Conservation (phyloP, 2,888 invertebrate genomes). For the Cyclophora albipunctata region DNA sequence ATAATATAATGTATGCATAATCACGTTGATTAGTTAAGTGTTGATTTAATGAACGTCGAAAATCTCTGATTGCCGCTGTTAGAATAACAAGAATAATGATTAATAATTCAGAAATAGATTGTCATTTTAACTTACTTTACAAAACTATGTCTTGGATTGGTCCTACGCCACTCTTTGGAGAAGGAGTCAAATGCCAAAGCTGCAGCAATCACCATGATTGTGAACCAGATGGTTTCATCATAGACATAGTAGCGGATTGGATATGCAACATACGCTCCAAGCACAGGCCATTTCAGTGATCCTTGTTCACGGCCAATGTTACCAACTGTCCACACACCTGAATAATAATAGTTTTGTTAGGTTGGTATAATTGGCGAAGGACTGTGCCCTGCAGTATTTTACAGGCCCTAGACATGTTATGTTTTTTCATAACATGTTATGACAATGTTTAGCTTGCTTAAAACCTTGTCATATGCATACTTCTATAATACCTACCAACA, state of each 20-base stretch:
- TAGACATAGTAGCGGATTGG: slow-evolving; percentile 82
- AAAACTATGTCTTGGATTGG: slow-evolving; percentile 62
- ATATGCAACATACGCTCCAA: slow-evolving; percentile 80
- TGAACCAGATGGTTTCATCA: slow-evolving; percentile 83
- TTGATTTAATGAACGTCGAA: no score
- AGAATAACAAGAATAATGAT: no score
- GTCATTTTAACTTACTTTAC: slow-evolving; percentile 36
- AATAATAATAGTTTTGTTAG: slow-evolving; percentile 12
- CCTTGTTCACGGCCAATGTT: slow-evolving; percentile 92
- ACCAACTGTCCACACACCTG: slow-evolving; percentile 93
- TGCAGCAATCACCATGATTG: slow-evolving; percentile 78
- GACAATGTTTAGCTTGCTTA: no score
- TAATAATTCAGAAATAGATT: no score
- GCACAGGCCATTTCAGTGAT: slow-evolving; percentile 79
- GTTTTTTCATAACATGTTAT: no score
- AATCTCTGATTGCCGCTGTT: no score
- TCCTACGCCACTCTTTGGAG: slow-evolving; percentile 86
- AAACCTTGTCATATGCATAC: no score
- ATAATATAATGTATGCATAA: no score
- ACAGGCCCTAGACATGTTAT: no score
- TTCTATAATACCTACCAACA: no score
- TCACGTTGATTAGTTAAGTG: no score
- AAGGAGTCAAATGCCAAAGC: slow-evolving; percentile 83
- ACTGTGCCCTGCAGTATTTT: no score
- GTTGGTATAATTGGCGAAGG: background rate